Conservation (phyloP, 2,797 vertebrate species). For the Aratinga solstitialis region DNA sequence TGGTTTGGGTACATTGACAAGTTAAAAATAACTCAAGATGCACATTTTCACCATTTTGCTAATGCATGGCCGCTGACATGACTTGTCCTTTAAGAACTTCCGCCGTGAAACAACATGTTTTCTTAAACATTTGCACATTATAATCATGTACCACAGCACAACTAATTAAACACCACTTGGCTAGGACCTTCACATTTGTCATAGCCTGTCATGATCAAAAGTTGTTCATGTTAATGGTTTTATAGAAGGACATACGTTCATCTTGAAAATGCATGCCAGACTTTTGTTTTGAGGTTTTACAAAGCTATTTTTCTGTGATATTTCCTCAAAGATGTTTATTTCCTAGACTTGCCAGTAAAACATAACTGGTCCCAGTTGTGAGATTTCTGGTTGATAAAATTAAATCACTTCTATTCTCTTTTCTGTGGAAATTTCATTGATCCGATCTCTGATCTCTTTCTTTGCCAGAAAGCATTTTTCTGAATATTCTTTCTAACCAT, state of each 20-base stretch:
- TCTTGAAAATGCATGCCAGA: not conserved
- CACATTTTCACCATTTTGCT: not conserved
- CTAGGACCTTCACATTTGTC: not conserved
- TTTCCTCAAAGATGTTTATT: conserved; percentile 11
- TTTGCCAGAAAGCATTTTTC: conserved; percentile 39
- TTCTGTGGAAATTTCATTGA: conserved; percentile 54
- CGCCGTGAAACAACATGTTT: not conserved
- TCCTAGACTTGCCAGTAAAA: not conserved
- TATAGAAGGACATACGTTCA: rapidly evolving
- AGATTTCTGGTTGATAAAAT: conserved; percentile 15
- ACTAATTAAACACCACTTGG: not conserved
- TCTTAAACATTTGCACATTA: not conserved
- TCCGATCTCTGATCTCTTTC: conserved; percentile 54
- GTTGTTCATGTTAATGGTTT: not conserved
- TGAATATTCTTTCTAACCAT: conserved; percentile 37
- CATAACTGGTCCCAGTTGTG: not conserved
- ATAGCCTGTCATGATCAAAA: not conserved
- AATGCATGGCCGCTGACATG: rapidly evolving
- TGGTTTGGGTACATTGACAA: not conserved
- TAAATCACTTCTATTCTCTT: conserved; percentile 29
- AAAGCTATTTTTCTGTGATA: not conserved
- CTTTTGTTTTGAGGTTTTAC: not conserved
- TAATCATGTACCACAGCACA: not conserved
- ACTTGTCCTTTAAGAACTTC: not conserved
- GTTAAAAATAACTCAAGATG: not conserved